Percentiles rank a stretch among this genome's conserved stretches.
Evolutionary conservation across 2,888 invertebrate genomes (phyloP).

Genomic region (Crocallis elinguaria): DNA sequence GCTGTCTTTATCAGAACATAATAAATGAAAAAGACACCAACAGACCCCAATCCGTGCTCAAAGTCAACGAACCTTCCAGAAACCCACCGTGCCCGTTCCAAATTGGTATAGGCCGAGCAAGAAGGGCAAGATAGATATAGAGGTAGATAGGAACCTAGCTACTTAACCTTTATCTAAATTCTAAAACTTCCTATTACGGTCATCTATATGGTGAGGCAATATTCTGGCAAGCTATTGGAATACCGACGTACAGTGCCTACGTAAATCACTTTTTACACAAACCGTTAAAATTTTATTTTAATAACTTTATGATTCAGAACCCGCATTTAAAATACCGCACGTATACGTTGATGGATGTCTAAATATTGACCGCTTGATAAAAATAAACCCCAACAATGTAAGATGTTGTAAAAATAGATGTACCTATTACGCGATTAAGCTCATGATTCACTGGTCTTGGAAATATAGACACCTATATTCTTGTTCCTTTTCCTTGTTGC

Average conservation of each 20-base stretch:
- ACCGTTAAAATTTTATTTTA: constrained; percentile 29
- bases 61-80: no score
- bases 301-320: constrained; percentile 42
- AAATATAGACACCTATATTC: not conserved
- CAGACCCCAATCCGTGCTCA: no score
- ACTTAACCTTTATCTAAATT: not conserved
- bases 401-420: constrained; percentile 32
- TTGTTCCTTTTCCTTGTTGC: not conserved
- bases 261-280: constrained; percentile 29
- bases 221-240: constrained; percentile 23
- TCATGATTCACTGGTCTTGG: constrained; percentile 26
- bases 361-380: constrained; percentile 45
- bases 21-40: no score
- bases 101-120: no score
- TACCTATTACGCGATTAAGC: constrained; percentile 15
- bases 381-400: constrained; percentile 34
- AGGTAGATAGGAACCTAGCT: not conserved
- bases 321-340: constrained; percentile 42
- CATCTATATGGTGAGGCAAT: not conserved
- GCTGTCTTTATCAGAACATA: no score
- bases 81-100: no score
- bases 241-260: constrained; percentile 24
- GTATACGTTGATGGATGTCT: constrained; percentile 41
- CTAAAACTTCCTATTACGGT: constrained; percentile 17
- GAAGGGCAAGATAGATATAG: no score